These are phyloP conservation scores for Aptenodytes patagonicus DNA, from an alignment of 2,113 vertebrate genomes.

Conservation along the genomic window DNA sequence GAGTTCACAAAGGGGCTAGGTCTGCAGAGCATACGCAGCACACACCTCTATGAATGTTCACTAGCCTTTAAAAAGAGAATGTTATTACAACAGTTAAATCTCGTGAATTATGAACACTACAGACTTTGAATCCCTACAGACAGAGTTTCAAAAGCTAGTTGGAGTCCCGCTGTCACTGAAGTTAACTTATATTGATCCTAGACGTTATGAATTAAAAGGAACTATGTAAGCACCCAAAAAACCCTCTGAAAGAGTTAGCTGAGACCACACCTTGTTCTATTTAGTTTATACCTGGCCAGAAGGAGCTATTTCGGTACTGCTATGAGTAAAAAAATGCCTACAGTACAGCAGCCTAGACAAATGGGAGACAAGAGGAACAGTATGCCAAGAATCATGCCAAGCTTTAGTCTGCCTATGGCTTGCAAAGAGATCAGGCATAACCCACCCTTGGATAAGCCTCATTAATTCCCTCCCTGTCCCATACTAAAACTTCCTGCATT, in stretches of 20 bases:
- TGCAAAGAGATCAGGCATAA: not conserved
- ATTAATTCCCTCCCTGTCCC: not conserved
- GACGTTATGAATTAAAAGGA: not conserved
- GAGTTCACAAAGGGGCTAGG: not conserved
- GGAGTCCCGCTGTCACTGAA: not conserved
- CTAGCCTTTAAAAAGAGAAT: not conserved
- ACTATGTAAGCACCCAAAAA: not conserved
- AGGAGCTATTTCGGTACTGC: not conserved
- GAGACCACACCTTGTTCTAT: not conserved
- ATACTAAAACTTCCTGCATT: not conserved
- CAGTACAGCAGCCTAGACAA: not conserved
- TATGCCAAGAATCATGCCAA: not conserved
- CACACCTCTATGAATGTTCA: not conserved
- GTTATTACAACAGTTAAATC: not conserved
- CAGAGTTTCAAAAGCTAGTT: not conserved
- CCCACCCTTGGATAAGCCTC: not conserved
- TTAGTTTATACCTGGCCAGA: not conserved
- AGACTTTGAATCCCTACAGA: not conserved
- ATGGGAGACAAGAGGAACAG: not conserved
- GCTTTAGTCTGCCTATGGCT: not conserved
- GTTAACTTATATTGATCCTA: not conserved
- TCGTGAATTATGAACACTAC: not conserved
- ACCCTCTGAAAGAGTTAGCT: not conserved
- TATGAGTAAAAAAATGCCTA: not conserved
- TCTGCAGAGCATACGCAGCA: not conserved